phyloP scores from a whole-genome alignment of 2,888 invertebrate genomes.

The Pollenia angustigena region DNA sequence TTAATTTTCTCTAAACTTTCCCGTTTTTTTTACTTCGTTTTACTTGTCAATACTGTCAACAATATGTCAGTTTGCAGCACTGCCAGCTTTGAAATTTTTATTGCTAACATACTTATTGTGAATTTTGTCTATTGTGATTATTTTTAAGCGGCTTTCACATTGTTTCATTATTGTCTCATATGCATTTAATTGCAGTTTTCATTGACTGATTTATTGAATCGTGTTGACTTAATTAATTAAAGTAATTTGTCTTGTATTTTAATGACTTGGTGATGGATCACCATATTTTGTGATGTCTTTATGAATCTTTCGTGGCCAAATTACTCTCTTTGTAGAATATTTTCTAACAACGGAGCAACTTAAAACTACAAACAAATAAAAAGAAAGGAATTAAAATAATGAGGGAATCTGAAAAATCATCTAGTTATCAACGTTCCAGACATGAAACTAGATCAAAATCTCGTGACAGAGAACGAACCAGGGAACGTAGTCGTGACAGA shows the following conservation, averaged over 20 bases:
- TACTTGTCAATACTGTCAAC: not conserved
- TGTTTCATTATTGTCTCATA: too few relatives aligned
- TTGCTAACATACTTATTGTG: not conserved
- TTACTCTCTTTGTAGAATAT: too few relatives aligned
- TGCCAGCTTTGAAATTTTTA: constrained; percentile 9
- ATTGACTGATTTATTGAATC: too few relatives aligned
- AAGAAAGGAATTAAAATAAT: constrained; percentile 14
- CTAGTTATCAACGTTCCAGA: constrained; percentile 62
- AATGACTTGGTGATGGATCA: too few relatives aligned
- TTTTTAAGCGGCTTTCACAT: too few relatives aligned
- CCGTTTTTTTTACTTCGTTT: not conserved
- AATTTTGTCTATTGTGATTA: constrained; percentile 17
- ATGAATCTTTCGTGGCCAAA: too few relatives aligned
- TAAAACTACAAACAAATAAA: not conserved
- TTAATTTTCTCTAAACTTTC: not conserved
- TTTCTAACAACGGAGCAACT: too few relatives aligned
- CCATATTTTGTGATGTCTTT: too few relatives aligned
- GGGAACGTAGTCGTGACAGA: constrained; percentile 49
- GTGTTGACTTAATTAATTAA: too few relatives aligned
- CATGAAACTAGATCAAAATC: constrained; percentile 64
- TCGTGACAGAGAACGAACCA: constrained; percentile 73
- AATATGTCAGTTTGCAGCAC: constrained; percentile 19
- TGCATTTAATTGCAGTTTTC: too few relatives aligned
- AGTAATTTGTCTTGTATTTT: too few relatives aligned
- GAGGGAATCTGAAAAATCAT: constrained; percentile 75